Evolutionary conservation across 2,797 vertebrate genomes (phyloP), one percentile per base, ranked within the genome.

Genomic region (Nyctibius grandis): DNA sequence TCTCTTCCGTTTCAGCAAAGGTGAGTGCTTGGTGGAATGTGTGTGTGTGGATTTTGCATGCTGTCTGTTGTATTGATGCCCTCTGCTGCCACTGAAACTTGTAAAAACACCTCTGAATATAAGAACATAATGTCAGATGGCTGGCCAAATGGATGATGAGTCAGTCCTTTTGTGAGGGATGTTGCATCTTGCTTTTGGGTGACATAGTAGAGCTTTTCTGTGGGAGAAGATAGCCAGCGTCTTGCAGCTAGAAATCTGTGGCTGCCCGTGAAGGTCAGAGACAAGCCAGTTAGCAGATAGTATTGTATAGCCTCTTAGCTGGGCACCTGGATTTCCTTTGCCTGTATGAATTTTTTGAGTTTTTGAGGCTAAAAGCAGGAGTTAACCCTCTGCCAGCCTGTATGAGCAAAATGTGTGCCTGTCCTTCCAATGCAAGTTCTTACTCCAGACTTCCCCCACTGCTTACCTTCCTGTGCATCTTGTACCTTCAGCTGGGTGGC

Each of bases 1-100:
- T 97, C 98, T 99, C 82, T 99, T 99, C 96, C 98, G 99, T 75
- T 99, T 99, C 97, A 99, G 98, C 95, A 99, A 98, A 98, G 99
- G 99, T 99, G 96, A 97, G 95, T 54, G 42, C 56, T 47, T 77
- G 31, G 20, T 86, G 9, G 31, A 38, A 16, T 6, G 5, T 21
- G 36, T 48, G 15, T 64, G 6, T 4, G 0, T 69, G 45, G 22
- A 15, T 34, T 65, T 29, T 72, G 12, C 0, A 0, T 75, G 29
- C 31, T 64, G 12, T 57, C 31, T 79, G 28, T 67, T 85, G 63
- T 80, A 59, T 26, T 67, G 26, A 51, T 75, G 61, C 21, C 16
- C 23, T 94, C 45, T 88, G 36, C 77, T 90, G 68, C 42, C 47
- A 29, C 22, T 8, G 42, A 57, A 63, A 50, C 38, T 84, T 82